Evolutionary conservation across 2,888 invertebrate species (phyloP).

Genomic region (Meloe dianella): DNA sequence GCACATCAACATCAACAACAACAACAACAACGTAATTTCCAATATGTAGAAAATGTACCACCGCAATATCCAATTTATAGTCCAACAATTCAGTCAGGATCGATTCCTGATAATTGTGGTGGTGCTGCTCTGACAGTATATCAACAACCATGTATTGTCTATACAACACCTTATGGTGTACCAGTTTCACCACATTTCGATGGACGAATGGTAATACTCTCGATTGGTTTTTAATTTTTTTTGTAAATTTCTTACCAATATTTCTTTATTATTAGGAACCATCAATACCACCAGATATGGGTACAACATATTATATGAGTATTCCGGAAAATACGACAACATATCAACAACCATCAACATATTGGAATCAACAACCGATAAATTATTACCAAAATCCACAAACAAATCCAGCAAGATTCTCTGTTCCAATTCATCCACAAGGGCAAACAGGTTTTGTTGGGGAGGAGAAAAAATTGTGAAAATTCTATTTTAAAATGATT

Average conservation of each 20-base stretch:
- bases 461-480: no score
- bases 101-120: constrained; percentile 13
- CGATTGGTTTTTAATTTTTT: background rate
- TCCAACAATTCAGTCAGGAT: constrained; percentile 23
- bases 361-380: constrained; percentile 52
- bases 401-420: constrained; percentile 41
- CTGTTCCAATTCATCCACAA: constrained; percentile 39
- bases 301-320: constrained; percentile 47
- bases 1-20: constrained; percentile 24
- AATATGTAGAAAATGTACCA: constrained; percentile 26
- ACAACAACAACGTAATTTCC: constrained; percentile 30
- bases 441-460: constrained; percentile 37
- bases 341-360: constrained; percentile 40
- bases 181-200: constrained; percentile 53
- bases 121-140: constrained; percentile 37
- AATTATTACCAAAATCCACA: constrained; percentile 48
- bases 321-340: constrained; percentile 40
- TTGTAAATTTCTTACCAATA: constrained; percentile 10
- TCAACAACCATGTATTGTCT: constrained; percentile 54
- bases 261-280: constrained; percentile 52
- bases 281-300: constrained; percentile 44
- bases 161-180: constrained; percentile 51
- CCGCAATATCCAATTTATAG: constrained; percentile 42
- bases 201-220: constrained; percentile 49
- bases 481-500: constrained; percentile 37